Base-by-base conservation (phyloP, 2,888 invertebrate genomes). In the Pheosia gnoma region DNA sequence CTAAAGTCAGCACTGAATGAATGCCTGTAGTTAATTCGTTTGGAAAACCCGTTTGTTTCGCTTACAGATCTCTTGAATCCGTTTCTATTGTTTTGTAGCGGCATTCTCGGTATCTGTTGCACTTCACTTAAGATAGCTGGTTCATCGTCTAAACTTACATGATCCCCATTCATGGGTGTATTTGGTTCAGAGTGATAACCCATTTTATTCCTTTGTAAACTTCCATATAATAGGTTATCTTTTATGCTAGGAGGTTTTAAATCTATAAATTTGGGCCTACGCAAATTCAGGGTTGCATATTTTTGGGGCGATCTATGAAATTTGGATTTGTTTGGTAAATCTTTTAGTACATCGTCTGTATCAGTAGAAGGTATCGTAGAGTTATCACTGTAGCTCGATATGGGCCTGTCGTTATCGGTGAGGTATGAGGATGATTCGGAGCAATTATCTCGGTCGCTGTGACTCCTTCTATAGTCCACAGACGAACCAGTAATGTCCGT, bases 101-200 rank as follows among this genome's bases (percentile, higher is more conserved):
- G 83, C 92, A 91, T 91, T 84, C 89, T 82, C 49, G 93, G 89
- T 81, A 93, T 90, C 80, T 90, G 86, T 69, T 91, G 90, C 59
- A 90, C 89, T 82, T 92, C 90, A 77, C 81, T 89, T 47, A 90
- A 77, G 75, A 93, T 84, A 78, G 78, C 86, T 67, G 87, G 83
- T 64, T 88, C 88, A 66, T 86, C 87, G 69, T 81, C 84, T 63
- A 90, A 78, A 66, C 85, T 83, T 11, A 78, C 69, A 68, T 80
- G 81, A 68, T 92, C 91, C 57, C 86, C 84, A 64, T 82, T 84
- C 43, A 93, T 75, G 43, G 94, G 94, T 10, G 94, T 94, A 74
- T 88, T 94, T 51, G 94, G 94, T 83, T 94, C 94, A 5, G 94
- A 94, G 77, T 92, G 89, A 78, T 93, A 93, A 41, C 93, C 93